Conservation (phyloP, 2,113 vertebrate species). For the Todiramphus chloris region DNA sequence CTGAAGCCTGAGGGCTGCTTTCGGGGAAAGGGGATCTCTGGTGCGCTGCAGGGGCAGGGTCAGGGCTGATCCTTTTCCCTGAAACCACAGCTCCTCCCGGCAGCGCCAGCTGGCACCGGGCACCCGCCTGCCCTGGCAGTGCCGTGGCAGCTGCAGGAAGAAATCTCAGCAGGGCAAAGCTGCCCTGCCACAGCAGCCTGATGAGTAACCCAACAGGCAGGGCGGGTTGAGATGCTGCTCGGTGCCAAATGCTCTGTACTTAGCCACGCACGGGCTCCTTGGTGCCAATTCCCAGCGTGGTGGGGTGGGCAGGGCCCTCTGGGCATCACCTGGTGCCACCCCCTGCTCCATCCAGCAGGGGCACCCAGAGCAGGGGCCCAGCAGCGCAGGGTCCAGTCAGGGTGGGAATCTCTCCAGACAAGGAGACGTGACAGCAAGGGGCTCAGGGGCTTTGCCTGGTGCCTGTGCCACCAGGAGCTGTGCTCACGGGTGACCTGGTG, state of each 20-base stretch:
- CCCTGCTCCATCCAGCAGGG: not conserved
- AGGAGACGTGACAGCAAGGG: rapidly evolving
- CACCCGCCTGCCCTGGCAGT: not conserved
- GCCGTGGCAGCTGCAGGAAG: not conserved
- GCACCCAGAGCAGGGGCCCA: too few relatives aligned
- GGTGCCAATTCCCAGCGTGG: not conserved
- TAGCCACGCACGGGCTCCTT: too few relatives aligned
- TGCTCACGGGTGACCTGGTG: not conserved
- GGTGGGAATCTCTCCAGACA: not conserved
- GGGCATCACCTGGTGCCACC: not conserved
- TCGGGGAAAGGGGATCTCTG: too few relatives aligned
- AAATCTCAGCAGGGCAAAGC: not conserved
- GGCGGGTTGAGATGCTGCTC: rapidly evolving
- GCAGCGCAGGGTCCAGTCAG: too few relatives aligned
- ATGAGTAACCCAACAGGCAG: rapidly evolving
- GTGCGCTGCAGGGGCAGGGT: rapidly evolving
- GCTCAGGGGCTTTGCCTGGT: not conserved
- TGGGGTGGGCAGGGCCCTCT: not conserved
- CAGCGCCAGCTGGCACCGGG: not conserved
- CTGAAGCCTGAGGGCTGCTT: not conserved
- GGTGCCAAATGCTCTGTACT: not conserved
- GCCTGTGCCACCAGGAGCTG: not conserved
- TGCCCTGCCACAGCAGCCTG: not conserved
- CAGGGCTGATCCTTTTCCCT: not conserved
- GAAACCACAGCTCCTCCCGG: not conserved